Base-by-base conservation (phyloP, 2,888 invertebrate species). In the Exocentrus adspersus region DNA sequence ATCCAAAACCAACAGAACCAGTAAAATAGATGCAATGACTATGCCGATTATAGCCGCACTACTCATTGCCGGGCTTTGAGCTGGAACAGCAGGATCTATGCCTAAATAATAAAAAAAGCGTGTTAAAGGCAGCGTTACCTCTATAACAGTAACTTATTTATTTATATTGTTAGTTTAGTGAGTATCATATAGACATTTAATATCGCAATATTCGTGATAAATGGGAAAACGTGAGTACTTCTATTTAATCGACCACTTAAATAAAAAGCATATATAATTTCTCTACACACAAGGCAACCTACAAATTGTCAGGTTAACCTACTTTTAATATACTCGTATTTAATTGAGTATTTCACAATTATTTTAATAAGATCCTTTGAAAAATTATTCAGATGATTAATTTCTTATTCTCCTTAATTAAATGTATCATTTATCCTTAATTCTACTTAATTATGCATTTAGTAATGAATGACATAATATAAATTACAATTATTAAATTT, bases 1-100 rank as follows among this genome's bases (percentile, higher is more conserved):
- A 80, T 98, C 97, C 74, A 97, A 89, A 69, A 97, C 85, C 74
- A 97, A 84, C 65, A 96, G 85, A 68, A 95, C 87, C 70, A 93
- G 84, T 53, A 93, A 86, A 46, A 96, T 88, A 48, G 93, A 92
- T 42, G 90, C 92, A 64, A 96, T 86, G 28, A 95, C 93, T 74
- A 96, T 89, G 67, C 93, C 93, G 73, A 96, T 91, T 75, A 97
- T 93, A 61, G 92, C 88, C 10, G 89, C 89, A 75, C 90, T 91
- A 72, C 90, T 90, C 67, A 91, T 85, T 53, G 86, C 81, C 62
- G 89, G 86, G 24, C 79, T 81, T 45, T 84, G 82, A 59, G 83
- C 83, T 56, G 78, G 73, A 24, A 76, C 63, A 4, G 74, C 71
- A 10, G 75, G 76, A 59, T 78, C 79, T 52, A 74, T 65, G 52